Conservation (phyloP, 2,888 invertebrate genomes). For the Podabrus alpinus region DNA sequence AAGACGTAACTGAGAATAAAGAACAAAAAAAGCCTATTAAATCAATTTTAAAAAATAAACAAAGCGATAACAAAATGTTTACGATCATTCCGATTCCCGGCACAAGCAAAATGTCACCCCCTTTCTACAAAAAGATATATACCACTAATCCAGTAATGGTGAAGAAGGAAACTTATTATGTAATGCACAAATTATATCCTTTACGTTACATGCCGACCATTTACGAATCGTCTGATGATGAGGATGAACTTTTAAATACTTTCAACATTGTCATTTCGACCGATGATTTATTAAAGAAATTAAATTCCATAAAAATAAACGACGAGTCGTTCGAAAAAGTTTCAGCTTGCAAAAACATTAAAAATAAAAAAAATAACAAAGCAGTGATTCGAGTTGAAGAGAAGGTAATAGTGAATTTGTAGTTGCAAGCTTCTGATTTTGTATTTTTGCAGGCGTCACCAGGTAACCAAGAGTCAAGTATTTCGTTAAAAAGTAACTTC, state of each 20-base stretch:
- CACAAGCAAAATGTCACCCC: slow-evolving; percentile 43
- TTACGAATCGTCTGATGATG: slow-evolving; percentile 32
- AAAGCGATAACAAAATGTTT: not conserved
- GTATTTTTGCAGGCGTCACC: not conserved
- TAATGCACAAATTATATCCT: slow-evolving; percentile 1
- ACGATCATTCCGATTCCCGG: slow-evolving; percentile 45
- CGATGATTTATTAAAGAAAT: not conserved
- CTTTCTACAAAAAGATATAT: slow-evolving; percentile 36
- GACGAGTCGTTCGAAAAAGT: not conserved
- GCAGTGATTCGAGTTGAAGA: not conserved
- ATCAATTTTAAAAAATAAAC: slow-evolving; percentile 41
- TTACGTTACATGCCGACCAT: slow-evolving; percentile 29
- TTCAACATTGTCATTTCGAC: not conserved
- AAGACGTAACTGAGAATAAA: slow-evolving; percentile 20
- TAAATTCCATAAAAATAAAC: not conserved
- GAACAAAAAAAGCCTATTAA: slow-evolving; percentile 17
- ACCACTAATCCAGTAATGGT: slow-evolving; percentile 35
- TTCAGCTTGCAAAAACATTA: not conserved
- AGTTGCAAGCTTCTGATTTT: not conserved
- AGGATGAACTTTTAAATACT: not conserved
- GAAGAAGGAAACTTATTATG: slow-evolving; percentile 29
- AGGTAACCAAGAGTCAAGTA: not conserved
- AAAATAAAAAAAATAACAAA: not conserved
- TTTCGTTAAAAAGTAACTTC: slow-evolving; percentile 4
- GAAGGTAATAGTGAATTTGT: not conserved